Evolutionary conservation across 2,797 vertebrate genomes (phyloP).

Genomic region (Poecilia wingei): DNA sequence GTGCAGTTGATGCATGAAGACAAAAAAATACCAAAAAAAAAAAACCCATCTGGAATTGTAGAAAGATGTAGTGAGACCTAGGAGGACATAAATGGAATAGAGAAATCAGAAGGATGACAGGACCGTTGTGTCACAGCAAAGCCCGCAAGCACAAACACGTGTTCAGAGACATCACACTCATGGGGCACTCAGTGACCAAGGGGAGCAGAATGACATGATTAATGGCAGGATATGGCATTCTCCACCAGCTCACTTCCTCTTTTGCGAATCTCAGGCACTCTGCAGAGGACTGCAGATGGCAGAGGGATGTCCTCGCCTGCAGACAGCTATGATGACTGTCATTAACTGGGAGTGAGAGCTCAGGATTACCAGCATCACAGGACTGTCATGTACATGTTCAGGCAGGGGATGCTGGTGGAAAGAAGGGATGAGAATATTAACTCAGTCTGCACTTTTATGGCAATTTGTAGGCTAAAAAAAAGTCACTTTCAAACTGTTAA

Average conservation of each 20-base stretch:
- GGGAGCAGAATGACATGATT: constrained; percentile 48
- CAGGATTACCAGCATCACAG: constrained; percentile 48
- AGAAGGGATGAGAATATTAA: constrained; percentile 10
- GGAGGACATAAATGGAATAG: constrained; percentile 3
- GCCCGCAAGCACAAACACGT: constrained; percentile 12
- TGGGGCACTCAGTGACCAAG: constrained; percentile 24
- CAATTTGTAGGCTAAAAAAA: not conserved
- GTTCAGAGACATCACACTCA: constrained; percentile 22
- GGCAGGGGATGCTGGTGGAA: constrained; percentile 23
- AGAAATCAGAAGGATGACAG: constrained; percentile 3
- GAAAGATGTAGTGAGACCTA: not conserved
- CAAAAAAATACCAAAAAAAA: not conserved
- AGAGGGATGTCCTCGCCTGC: constrained; percentile 49
- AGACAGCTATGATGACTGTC: constrained; percentile 69
- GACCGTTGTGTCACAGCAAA: not conserved
- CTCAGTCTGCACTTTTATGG: not conserved
- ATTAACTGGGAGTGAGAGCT: constrained; percentile 66
- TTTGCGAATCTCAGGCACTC: constrained; percentile 30
- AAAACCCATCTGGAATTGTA: not conserved
- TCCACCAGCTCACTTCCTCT: constrained; percentile 46
- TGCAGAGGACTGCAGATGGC: constrained; percentile 60
- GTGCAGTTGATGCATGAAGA: not conserved
- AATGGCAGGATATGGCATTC: constrained; percentile 50
- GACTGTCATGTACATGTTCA: constrained; percentile 46
- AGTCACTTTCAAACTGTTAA: not conserved